Conservation (phyloP, 2,888 invertebrate species). For the Callinectes sapidus region DNA sequence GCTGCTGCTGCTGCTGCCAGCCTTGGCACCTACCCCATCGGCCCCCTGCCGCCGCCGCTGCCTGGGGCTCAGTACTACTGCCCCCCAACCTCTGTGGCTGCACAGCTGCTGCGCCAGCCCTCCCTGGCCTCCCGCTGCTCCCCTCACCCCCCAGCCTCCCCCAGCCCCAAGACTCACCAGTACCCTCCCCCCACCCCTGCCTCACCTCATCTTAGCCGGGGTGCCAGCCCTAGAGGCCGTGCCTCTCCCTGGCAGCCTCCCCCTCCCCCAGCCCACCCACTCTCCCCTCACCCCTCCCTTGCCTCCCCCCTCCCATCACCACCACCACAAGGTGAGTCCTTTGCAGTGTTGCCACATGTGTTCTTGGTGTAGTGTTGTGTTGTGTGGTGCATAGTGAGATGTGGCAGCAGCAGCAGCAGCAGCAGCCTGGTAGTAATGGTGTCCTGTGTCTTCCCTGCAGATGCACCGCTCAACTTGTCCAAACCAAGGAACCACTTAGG, state of each 20-base stretch:
- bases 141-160: constrained; percentile 62
- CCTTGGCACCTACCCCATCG: constrained; percentile 59
- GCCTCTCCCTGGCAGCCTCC: constrained; percentile 64
- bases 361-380: background rate
- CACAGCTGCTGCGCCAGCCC: constrained; percentile 59
- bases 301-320: constrained; percentile 65
- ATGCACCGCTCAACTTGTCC: constrained; percentile 68
- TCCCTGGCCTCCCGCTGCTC: constrained; percentile 57
- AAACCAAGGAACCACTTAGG: constrained; percentile 62
- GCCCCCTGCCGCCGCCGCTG: constrained; percentile 47
- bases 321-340: constrained; percentile 67
- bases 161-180: constrained; percentile 63
- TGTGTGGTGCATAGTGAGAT: no score
- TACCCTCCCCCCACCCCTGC: constrained; percentile 50
- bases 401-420: no score
- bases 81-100: constrained; percentile 58
- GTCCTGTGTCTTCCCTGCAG: constrained; percentile 6
- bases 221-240: constrained; percentile 62
- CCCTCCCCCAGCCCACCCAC: constrained; percentile 55
- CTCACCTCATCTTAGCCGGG: constrained; percentile 59
- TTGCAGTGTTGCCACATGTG: background rate
- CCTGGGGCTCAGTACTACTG: constrained; percentile 57
- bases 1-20: constrained; percentile 65
- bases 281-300: constrained; percentile 61
- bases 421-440: background rate